These are phyloP conservation scores for Barbus barbus DNA, from an alignment of 2,113 vertebrate species.

Conservation along the genomic window DNA sequence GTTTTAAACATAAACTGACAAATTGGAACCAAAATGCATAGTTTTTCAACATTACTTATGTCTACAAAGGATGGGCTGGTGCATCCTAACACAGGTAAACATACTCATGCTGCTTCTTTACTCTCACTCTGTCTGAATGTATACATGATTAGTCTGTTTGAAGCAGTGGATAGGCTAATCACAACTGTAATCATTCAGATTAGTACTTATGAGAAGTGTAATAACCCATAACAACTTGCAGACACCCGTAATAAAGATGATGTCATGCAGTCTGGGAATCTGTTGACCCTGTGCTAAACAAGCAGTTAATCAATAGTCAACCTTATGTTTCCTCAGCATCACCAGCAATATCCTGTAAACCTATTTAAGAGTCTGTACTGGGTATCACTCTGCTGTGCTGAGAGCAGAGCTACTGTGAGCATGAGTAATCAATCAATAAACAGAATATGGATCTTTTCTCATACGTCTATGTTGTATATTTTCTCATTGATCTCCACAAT, in stretches of 20 bases:
- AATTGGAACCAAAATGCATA: background rate
- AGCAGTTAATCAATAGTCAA: background rate
- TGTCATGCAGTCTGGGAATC: conserved; percentile 13
- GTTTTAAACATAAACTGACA: background rate
- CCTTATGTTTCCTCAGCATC: background rate
- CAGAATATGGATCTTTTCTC: background rate
- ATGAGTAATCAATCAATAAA: background rate
- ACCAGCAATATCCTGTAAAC: background rate
- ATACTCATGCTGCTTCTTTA: background rate
- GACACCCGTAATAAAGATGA: background rate
- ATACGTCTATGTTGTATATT: background rate
- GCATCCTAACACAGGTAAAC: background rate
- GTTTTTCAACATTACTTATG: background rate
- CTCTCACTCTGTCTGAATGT: background rate
- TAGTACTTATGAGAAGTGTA: background rate
- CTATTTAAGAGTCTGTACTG: background rate
- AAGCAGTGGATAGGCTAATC: background rate
- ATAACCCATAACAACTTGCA: background rate
- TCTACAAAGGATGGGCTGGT: background rate
- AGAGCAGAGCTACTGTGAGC: too few species aligned
- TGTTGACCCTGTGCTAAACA: background rate
- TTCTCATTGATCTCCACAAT: background rate
- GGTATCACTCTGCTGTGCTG: too few species aligned
- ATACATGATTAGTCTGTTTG: background rate
- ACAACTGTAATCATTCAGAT: background rate